Base-by-base conservation (phyloP, 2,888 invertebrate species). In the Drosophila pegasa region DNA sequence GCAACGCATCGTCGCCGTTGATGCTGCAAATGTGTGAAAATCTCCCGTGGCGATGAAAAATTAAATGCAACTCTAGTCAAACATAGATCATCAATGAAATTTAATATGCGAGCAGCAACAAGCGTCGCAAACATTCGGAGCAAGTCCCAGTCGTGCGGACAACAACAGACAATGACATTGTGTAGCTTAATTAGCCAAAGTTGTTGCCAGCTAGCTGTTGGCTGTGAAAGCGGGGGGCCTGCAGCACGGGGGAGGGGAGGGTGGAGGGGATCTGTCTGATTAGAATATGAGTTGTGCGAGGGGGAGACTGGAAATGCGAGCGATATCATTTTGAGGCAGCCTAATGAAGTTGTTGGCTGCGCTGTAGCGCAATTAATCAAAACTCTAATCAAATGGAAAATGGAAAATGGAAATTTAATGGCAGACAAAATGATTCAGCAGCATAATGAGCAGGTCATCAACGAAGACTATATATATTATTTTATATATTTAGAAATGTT, bases 11-110 rank as follows among this genome's bases (percentile, higher is more conserved):
- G 18, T 31, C 31, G 41, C 56, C 45, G 60, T 48, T 43, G 71
- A 65, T 45, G 72, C 54, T 65, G 75, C 78, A 81, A 82, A 88
- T 88, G 90, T 88, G 88, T 89, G 88, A 88, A 90, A 90, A 89
- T 88, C 80, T 85, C 90, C 90, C 80, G 88, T 75, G 71, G 90
- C 60, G 88, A 85, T 88, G 82, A 88, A 84, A 90, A 88, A 90
- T 89, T 84, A 85, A 87, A 89, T 80, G 89, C 82, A 89, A 74
- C 75, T 78, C 81, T 87, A 76, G 75, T 76, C 63, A 80, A 69
- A 75, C 89, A 76, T 89, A 75, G 89, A 89, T 90, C 90, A 90
- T 87, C 87, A 89, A 89, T 88, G 90, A 88, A 90, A 88, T 87
- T 88, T 88, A 88, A 90, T 90, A 88, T 89, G 90, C 74, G 65